A percentile compares a stretch with the other conserved stretches of the same genome.
These are phyloP conservation scores for Fregata magnificens DNA, from an alignment of 2,113 vertebrate genomes.

Conservation along the genomic window DNA sequence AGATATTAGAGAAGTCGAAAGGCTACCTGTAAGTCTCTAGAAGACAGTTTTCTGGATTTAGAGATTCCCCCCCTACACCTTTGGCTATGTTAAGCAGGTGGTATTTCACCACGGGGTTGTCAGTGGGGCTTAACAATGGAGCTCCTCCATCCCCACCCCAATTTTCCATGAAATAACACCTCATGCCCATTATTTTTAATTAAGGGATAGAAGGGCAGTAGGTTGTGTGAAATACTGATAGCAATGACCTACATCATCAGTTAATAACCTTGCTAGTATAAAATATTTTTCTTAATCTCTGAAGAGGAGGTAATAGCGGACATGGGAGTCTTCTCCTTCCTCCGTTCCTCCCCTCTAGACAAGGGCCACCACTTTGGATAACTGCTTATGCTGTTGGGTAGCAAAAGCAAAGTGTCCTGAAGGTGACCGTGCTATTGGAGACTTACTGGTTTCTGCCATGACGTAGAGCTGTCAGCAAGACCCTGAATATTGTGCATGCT, in stretches of 20 bases:
- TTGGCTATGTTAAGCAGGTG: not conserved
- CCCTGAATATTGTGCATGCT: accelerated
- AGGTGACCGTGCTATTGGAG: not conserved
- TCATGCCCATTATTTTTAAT: not conserved
- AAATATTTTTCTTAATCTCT: not conserved
- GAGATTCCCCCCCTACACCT: not conserved
- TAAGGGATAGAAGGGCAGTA: not conserved
- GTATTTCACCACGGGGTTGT: not conserved
- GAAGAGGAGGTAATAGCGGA: not conserved
- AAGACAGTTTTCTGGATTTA: not conserved
- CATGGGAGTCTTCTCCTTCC: accelerated
- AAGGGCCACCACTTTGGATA: not conserved
- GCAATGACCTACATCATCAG: not conserved
- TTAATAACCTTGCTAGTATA: not conserved
- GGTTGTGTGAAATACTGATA: not conserved
- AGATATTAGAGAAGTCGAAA: not conserved
- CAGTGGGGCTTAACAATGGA: not conserved
- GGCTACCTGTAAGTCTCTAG: not conserved
- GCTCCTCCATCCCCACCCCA: not conserved
- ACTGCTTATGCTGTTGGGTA: not conserved
- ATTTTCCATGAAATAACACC: not conserved
- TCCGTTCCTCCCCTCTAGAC: accelerated
- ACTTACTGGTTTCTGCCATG: not conserved
- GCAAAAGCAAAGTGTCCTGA: not conserved
- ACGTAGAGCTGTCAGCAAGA: not conserved